phyloP scores from a whole-genome alignment of 2,797 vertebrate genomes.

The Parotocinclus haroldoi region DNA sequence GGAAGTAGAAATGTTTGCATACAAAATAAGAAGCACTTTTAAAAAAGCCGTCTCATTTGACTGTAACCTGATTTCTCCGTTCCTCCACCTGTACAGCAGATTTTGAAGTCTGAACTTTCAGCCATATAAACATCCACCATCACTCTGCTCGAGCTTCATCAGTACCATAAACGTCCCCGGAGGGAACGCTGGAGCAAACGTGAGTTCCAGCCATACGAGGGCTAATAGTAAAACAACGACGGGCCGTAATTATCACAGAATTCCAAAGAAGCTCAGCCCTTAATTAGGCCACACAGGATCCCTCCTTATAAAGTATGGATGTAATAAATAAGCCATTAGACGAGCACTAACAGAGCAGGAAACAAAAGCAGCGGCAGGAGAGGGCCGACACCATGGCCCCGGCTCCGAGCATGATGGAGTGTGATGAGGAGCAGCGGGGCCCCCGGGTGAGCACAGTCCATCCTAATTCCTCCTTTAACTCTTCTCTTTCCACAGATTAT shows the following conservation, averaged over 20 bases:
- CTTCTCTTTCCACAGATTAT: not conserved
- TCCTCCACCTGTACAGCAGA: slow-evolving; percentile 39
- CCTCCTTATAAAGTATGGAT: slow-evolving; percentile 73
- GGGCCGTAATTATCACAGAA: slow-evolving; percentile 75
- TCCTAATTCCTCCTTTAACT: slow-evolving; percentile 44
- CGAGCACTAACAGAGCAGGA: slow-evolving; percentile 67
- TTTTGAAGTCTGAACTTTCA: slow-evolving; percentile 58
- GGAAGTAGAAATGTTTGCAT: too few relatives aligned
- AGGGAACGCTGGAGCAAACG: slow-evolving; percentile 63
- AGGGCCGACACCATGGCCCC: slow-evolving; percentile 61
- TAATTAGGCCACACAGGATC: slow-evolving; percentile 83
- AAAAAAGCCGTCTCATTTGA: too few relatives aligned
- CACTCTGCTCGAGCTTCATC: slow-evolving; percentile 61
- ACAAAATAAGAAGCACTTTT: too few relatives aligned
- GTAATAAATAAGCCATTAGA: slow-evolving; percentile 81
- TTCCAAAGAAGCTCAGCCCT: slow-evolving; percentile 69
- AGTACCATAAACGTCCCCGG: slow-evolving; percentile 62
- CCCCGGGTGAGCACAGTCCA: slow-evolving; percentile 45
- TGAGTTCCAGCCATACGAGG: slow-evolving; percentile 66
- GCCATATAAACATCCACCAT: slow-evolving; percentile 69
- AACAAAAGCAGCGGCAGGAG: slow-evolving; percentile 56
- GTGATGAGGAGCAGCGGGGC: slow-evolving; percentile 47
- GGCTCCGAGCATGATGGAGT: slow-evolving; percentile 54
- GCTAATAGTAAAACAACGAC: slow-evolving; percentile 81
- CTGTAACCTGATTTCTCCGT: not conserved